phyloP scores from a whole-genome alignment of 2,797 vertebrate species.

The Gorsachius magnificus region DNA sequence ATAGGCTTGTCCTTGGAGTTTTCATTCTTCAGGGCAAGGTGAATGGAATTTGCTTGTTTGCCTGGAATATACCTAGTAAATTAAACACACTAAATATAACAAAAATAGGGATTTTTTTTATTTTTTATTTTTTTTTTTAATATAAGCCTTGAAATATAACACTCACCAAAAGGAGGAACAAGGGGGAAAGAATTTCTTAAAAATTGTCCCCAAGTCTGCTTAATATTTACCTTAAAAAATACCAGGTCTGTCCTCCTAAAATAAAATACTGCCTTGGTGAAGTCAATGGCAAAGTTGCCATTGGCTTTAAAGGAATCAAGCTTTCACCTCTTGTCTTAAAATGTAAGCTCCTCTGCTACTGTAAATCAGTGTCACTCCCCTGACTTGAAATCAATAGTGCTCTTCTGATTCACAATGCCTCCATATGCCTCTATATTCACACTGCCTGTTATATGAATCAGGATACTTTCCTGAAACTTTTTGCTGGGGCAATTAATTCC shows the following conservation, averaged over 20 bases:
- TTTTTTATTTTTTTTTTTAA: not conserved
- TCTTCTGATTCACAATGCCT: not conserved
- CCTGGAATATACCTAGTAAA: not conserved
- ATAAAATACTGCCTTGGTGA: not conserved
- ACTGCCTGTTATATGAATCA: not conserved
- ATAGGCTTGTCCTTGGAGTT: not conserved
- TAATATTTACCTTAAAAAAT: not conserved
- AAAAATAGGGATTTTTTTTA: not conserved
- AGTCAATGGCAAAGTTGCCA: not conserved
- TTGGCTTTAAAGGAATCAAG: not conserved
- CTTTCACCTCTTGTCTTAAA: not conserved
- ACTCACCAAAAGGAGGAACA: not conserved
- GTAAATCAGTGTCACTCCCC: not conserved
- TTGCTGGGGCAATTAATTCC: not conserved
- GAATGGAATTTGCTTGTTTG: not conserved
- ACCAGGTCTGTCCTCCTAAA: not conserved
- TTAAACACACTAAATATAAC: not conserved
- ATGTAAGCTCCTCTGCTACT: not conserved
- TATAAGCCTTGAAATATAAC: not conserved
- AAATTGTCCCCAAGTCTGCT: not conserved
- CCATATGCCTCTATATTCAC: not conserved
- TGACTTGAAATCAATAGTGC: not conserved
- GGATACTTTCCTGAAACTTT: not conserved
- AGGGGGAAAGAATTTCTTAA: not conserved
- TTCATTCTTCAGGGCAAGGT: not conserved